Conservation (phyloP, 2,797 vertebrate genomes). For the Streptopelia turtur region DNA sequence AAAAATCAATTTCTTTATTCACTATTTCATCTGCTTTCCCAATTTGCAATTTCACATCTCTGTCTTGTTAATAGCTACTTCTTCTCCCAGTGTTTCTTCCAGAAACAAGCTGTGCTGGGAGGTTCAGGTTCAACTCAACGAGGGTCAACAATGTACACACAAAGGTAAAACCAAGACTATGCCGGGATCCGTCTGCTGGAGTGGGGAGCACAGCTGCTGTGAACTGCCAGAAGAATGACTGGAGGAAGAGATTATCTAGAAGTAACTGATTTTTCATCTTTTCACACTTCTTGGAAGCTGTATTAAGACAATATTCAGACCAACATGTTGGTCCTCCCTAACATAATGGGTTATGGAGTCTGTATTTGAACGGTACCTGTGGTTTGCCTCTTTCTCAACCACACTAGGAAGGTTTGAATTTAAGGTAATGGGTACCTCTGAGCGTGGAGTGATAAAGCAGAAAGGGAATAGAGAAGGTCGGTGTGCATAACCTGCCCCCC, state of each 20-base stretch:
- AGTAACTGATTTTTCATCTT: not conserved
- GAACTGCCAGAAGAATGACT: not conserved
- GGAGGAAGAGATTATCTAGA: not conserved
- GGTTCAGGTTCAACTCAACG: not conserved
- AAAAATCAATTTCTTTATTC: not conserved
- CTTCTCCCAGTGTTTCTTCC: not conserved
- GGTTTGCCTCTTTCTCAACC: not conserved
- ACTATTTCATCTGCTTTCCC: not conserved
- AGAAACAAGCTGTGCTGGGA: not conserved
- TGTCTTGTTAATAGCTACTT: not conserved
- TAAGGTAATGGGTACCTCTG: fast-evolving
- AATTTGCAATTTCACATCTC: not conserved
- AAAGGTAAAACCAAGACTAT: not conserved
- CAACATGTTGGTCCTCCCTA: not conserved
- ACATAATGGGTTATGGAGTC: fast-evolving
- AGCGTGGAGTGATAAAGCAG: fast-evolving
- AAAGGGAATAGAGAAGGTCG: not conserved
- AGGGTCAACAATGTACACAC: not conserved
- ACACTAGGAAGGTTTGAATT: not conserved
- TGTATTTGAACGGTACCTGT: too few relatives aligned
- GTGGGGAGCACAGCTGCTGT: not conserved
- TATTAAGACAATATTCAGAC: not conserved
- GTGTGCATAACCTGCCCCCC: fast-evolving
- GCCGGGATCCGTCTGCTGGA: fast-evolving
- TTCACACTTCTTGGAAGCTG: not conserved